Evolutionary conservation across 2,888 invertebrate genomes (phyloP), one percentile per base, ranked within the genome.

Genomic region (Gibbula magus): DNA sequence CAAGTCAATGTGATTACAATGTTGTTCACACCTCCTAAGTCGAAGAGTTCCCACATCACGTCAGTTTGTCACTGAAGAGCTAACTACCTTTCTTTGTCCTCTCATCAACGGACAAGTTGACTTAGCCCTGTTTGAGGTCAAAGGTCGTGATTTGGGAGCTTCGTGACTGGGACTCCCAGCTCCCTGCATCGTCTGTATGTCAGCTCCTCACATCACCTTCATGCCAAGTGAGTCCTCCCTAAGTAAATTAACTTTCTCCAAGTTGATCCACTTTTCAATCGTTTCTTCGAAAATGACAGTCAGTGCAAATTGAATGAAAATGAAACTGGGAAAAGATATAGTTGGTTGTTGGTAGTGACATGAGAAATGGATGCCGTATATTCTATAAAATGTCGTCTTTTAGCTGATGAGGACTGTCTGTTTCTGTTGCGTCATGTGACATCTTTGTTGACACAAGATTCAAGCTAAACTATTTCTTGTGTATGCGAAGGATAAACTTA

Each of bases 111-210:
- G 13, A 61, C 25, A 29, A 61, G 61, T 61, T 61, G 61, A 61
- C 61, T 61, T 25, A 61, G 61, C 61, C 61, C 18, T 61, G 61
- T 61, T 13, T 61, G 29, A 61, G 61, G 61, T 61, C 61, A 61
- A 29, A 61, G 61, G 61, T 61, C 29, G 61, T 29, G 61, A 16
- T 1, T 61, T 61, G 61, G 61, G 25, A 61, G 29, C 61, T 32
- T 61, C 29, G 29, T 61, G 29, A 61, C 61, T 16, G 61, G 61
- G 61, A 61, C 29, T 61, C 61, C 29, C 29, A 18, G 61, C 61
- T 61, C 61, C 29, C n/a, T 61, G 61, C 61, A 61, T 25, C n/a
- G 29, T 25, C 61, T 61, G 61, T 29, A 61, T 25, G 61, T 61
- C 61, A 29, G 61, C 61, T 61, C 61, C 29, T 25, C 25, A 25